Evolutionary conservation across 2,888 invertebrate species (phyloP).

Genomic region (Callyntrura sp.): DNA sequence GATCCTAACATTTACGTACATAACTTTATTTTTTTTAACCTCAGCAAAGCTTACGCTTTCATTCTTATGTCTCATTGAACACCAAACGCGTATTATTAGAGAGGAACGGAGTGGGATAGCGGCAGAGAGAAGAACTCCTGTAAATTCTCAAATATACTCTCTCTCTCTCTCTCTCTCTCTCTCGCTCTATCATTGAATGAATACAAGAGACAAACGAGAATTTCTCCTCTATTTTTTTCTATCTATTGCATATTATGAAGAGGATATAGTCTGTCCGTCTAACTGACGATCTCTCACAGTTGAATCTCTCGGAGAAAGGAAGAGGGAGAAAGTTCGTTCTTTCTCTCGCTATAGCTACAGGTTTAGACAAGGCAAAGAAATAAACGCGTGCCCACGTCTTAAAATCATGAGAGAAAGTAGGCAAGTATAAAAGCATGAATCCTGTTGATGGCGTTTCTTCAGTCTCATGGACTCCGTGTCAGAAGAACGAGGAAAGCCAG

Average conservation of each 20-base stretch:
- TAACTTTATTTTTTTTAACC: constrained; percentile 26
- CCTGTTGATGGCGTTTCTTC: constrained; percentile 44
- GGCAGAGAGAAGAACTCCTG: neutral
- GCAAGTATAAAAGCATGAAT: constrained; percentile 65
- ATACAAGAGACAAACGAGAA: neutral
- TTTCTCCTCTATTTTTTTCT: too few relatives aligned
- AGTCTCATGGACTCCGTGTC: constrained; percentile 66
- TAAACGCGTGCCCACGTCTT: constrained; percentile 57
- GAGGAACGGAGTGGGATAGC: neutral
- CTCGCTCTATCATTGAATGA: neutral
- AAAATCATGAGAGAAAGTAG: constrained; percentile 37
- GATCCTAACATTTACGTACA: constrained; percentile 36
- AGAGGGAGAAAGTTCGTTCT: constrained; percentile 19
- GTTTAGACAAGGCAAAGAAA: constrained; percentile 14
- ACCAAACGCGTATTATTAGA: constrained; percentile 17
- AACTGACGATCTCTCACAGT: constrained; percentile 22
- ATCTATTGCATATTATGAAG: constrained; percentile 6
- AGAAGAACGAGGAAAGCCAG: too few relatives aligned
- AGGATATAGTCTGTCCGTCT: constrained; percentile 10
- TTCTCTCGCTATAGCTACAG: constrained; percentile 42
- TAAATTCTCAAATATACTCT: constrained; percentile 20
- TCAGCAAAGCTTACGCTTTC: constrained; percentile 18
- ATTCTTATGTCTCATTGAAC: constrained; percentile 52
- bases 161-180: constrained; percentile 22
- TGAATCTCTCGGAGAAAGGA: constrained; percentile 20